Evolutionary conservation across 1,140 invertebrate genomes (phyloP).

Genomic region (Drosophila suzukii): DNA sequence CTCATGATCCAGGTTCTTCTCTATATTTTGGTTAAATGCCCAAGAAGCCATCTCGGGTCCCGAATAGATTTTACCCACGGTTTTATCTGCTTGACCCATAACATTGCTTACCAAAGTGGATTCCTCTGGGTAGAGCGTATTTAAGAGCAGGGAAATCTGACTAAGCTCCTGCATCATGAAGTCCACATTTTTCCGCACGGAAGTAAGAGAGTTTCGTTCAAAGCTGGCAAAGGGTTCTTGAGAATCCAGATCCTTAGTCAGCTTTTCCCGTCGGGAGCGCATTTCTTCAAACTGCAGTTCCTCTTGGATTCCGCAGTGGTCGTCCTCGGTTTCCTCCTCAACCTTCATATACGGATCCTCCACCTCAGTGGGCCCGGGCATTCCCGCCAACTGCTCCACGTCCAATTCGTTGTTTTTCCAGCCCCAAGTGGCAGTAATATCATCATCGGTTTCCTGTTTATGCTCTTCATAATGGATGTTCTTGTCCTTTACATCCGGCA

Average conservation of each 20-base stretch:
- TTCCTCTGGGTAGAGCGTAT: not conserved
- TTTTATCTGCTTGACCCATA: not conserved
- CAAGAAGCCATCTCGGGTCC: not conserved
- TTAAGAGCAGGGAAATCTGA: constrained; percentile 18
- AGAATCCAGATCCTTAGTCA: not conserved
- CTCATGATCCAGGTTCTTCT: not conserved
- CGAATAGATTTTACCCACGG: not conserved
- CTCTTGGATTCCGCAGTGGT: not conserved
- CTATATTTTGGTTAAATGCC: not conserved
- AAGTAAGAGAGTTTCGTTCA: not conserved
- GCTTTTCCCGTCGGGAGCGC: not conserved
- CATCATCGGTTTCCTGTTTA: not conserved
- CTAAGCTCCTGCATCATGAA: constrained; percentile 26
- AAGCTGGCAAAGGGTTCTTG: not conserved
- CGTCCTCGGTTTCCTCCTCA: not conserved
- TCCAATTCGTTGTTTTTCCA: constrained; percentile 24
- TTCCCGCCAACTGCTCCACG: not conserved
- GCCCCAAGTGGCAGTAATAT: constrained; percentile 12
- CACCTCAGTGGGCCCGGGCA: not conserved
- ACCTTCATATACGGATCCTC: not conserved
- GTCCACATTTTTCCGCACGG: constrained; percentile 5
- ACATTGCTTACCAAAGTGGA: no score
- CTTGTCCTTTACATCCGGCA: not conserved
- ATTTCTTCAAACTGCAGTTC: constrained; percentile 10
- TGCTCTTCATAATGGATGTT: not conserved